Evolutionary conservation across 2,888 invertebrate genomes (phyloP).

Genomic region (Ischnus inquisitorius): DNA sequence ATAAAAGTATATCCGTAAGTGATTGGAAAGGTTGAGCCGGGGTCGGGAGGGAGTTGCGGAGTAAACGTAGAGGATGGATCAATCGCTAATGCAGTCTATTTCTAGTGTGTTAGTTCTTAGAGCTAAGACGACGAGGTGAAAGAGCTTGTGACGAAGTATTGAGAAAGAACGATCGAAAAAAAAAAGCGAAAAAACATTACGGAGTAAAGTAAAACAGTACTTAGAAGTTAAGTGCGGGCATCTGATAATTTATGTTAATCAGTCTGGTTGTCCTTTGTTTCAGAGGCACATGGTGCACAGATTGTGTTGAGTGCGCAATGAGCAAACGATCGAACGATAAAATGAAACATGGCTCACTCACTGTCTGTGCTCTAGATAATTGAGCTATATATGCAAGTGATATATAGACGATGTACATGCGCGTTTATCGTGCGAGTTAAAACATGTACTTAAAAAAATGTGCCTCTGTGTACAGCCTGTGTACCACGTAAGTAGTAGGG

Average conservation of each 20-base stretch:
- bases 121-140: constrained; percentile 47
- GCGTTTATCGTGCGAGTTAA: constrained; percentile 72
- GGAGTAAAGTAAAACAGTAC: constrained; percentile 62
- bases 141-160: constrained; percentile 79
- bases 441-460: constrained; percentile 79
- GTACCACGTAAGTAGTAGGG: constrained; percentile 80
- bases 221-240: constrained; percentile 81
- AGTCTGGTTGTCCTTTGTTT: constrained; percentile 89
- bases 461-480: constrained; percentile 84
- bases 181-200: constrained; percentile 53
- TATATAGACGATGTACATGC: constrained; percentile 80
- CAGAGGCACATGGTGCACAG: constrained; percentile 92
- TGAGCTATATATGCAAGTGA: constrained; percentile 79
- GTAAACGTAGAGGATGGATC: background rate
- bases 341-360: constrained; percentile 83
- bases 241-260: constrained; percentile 84
- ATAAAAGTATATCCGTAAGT: background rate
- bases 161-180: constrained; percentile 74
- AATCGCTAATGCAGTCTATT: constrained; percentile 76
- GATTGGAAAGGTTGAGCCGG: background rate
- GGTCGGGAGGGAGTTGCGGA: background rate
- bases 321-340: constrained; percentile 76
- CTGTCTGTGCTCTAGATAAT: constrained; percentile 82
- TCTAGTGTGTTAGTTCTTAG: constrained; percentile 52
- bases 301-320: constrained; percentile 85